phyloP scores from a whole-genome alignment of 2,888 invertebrate genomes.

The Lysandra coridon region DNA sequence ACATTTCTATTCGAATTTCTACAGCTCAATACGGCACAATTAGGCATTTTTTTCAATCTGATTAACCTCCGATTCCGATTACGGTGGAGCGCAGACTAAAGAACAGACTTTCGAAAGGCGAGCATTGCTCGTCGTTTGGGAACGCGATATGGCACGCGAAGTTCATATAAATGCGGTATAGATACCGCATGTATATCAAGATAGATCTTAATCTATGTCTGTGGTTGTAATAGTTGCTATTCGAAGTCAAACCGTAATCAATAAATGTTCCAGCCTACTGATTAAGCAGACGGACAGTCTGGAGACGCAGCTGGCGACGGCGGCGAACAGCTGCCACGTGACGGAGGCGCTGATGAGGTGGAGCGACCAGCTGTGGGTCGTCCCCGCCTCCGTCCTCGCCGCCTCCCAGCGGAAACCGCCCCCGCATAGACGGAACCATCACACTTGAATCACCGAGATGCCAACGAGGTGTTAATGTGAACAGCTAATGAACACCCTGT shows the following conservation, averaged over 20 bases:
- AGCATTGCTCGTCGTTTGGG: too few species aligned
- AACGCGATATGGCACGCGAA: too few species aligned
- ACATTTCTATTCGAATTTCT: too few species aligned
- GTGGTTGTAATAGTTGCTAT: background rate
- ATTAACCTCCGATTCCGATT: too few species aligned
- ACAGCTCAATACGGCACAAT: too few species aligned
- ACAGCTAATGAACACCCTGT: background rate
- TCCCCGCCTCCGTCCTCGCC: slow-evolving; percentile 84
- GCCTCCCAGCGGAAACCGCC: slow-evolving; percentile 79
- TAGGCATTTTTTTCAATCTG: too few species aligned
- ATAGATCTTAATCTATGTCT: too few species aligned
- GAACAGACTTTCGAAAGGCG: too few species aligned
- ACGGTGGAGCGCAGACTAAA: too few species aligned
- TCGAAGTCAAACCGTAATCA: too few species aligned
- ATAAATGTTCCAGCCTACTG: slow-evolving; percentile 70
- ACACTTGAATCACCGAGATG: slow-evolving; percentile 51
- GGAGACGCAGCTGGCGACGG: slow-evolving; percentile 89
- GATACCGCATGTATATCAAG: too few species aligned
- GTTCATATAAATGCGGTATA: too few species aligned
- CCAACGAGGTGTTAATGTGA: background rate
- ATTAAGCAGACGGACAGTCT: slow-evolving; percentile 83
- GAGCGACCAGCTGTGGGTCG: slow-evolving; percentile 88
- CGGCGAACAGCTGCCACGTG: slow-evolving; percentile 92
- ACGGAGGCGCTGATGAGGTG: slow-evolving; percentile 91
- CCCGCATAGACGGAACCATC: slow-evolving; percentile 59